phyloP scores from a whole-genome alignment of 2,888 invertebrate genomes.

The Pimpla rufipes region DNA sequence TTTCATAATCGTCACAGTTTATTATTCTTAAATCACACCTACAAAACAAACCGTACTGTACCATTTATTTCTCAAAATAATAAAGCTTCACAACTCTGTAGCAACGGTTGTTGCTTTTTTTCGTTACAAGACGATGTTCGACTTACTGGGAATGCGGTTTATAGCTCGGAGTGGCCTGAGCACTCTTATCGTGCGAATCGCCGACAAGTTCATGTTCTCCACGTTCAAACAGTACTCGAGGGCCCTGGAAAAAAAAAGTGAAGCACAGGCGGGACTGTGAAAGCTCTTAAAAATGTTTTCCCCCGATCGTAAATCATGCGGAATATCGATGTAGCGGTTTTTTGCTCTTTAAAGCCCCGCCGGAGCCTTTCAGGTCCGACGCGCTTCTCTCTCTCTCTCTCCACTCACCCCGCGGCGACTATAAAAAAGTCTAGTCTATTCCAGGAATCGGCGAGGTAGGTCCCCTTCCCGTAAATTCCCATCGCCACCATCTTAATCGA shows the following conservation, averaged over 20 bases:
- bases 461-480: conserved; percentile 97
- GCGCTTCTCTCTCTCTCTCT: too few relatives aligned
- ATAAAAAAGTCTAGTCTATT: conserved; percentile 99
- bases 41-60: too few relatives aligned
- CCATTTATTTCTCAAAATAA: too few relatives aligned
- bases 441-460: conserved; percentile 99
- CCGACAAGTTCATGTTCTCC: conserved; percentile 99
- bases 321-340: not conserved
- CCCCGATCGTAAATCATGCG: not conserved
- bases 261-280: conserved; percentile 3
- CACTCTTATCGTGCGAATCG: conserved; percentile 99
- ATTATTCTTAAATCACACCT: too few relatives aligned
- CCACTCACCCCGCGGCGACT: conserved; percentile 96
- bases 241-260: conserved; percentile 87
- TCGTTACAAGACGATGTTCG: not conserved
- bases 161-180: conserved; percentile 98
- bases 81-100: too few relatives aligned
- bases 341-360: not conserved
- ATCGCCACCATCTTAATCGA: conserved; percentile 99
- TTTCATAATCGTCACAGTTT: too few relatives aligned
- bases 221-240: conserved; percentile 97
- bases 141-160: conserved; percentile 99
- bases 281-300: not conserved
- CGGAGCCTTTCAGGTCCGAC: not conserved
- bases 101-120: not conserved